A percentile compares a stretch with the other conserved stretches of the same genome.
phyloP scores from a whole-genome alignment of 2,113 vertebrate species.

The Lonchura striata region DNA sequence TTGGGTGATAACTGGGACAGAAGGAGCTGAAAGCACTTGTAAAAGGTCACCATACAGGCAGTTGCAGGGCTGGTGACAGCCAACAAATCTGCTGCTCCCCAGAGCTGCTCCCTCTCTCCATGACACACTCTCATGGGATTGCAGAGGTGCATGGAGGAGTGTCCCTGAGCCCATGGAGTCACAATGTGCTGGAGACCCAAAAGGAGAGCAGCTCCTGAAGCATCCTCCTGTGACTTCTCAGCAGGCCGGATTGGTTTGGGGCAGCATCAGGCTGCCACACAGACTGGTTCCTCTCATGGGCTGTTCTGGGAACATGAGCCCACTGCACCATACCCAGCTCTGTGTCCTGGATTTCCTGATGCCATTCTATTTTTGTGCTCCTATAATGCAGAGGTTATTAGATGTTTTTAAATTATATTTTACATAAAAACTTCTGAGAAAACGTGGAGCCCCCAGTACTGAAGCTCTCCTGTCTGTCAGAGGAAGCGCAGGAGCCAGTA shows the following conservation, averaged over 20 bases:
- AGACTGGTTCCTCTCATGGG: not conserved
- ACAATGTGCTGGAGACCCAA: not conserved
- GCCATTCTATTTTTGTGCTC: not conserved
- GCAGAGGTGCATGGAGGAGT: not conserved
- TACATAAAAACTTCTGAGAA: not conserved
- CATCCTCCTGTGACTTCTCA: not conserved
- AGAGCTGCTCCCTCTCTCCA: not conserved
- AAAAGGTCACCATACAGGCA: not conserved
- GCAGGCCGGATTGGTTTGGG: not conserved
- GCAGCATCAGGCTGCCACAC: not conserved
- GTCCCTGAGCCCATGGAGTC: not conserved
- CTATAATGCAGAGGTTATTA: not conserved
- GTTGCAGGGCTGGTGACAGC: not conserved
- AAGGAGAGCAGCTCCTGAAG: not conserved
- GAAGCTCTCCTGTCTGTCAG: not conserved
- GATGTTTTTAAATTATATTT: not conserved
- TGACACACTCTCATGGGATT: rapidly evolving
- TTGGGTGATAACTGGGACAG: not conserved
- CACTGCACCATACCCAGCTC: rapidly evolving
- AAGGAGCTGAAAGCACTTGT: not conserved
- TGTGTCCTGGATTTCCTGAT: not conserved
- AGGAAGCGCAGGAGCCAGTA: not conserved
- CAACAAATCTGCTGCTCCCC: not conserved
- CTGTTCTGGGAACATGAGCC: not conserved
- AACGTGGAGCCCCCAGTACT: not conserved